Evolutionary conservation across 2,888 invertebrate genomes (phyloP).

Genomic region (Drosophila incognita): DNA sequence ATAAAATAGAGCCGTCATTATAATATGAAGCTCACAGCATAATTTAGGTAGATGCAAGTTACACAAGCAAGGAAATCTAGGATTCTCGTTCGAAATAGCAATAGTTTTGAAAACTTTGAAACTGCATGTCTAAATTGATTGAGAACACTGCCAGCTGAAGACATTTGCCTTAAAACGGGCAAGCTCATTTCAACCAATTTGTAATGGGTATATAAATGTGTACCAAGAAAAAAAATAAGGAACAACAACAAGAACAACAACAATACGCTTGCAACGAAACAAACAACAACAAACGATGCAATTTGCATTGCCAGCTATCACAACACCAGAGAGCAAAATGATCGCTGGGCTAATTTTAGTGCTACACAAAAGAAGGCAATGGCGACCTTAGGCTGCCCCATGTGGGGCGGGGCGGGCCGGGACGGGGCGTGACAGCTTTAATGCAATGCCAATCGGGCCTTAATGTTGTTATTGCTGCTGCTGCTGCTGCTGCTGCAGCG

Average conservation of each 20-base stretch:
- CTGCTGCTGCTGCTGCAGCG: conserved; percentile 11
- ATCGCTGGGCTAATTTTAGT: conserved; percentile 64
- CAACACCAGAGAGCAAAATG: conserved; percentile 25
- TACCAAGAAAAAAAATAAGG: not conserved
- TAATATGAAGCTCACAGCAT: not conserved
- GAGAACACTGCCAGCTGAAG: not conserved
- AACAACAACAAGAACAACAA: not conserved
- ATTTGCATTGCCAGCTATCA: conserved; percentile 37
- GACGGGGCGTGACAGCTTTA: conserved; percentile 34
- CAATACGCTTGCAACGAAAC: conserved; percentile 17
- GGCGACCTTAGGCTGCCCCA: conserved; percentile 40
- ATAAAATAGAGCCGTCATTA: not conserved
- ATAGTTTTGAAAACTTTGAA: not conserved
- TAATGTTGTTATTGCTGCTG: conserved; percentile 29
- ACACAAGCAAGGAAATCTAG: not conserved
- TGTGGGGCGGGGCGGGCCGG: not conserved
- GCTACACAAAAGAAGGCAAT: conserved; percentile 35
- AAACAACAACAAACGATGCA: conserved; percentile 38
- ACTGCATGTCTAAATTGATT: not conserved
- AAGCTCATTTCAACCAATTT: not conserved
- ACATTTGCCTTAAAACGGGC: not conserved
- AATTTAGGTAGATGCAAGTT: not conserved
- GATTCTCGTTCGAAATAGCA: not conserved
- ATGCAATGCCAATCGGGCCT: conserved; percentile 58
- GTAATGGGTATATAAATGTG: not conserved